Percentiles rank a stretch among this genome's conserved stretches.
Evolutionary conservation across 2,113 vertebrate genomes (phyloP).

Genomic region (Protomyctophum bolini): DNA sequence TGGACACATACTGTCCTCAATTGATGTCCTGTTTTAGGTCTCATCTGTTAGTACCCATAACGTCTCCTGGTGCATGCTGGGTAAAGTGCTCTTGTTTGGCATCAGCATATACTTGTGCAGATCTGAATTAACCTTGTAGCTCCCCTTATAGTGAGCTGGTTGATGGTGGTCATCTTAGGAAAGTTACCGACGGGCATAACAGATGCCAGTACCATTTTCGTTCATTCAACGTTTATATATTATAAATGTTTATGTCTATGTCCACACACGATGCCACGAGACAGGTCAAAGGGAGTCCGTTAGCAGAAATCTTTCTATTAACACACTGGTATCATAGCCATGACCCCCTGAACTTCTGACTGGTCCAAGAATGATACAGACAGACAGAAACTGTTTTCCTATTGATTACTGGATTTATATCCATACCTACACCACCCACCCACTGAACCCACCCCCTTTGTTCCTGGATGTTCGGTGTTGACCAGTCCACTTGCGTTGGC

Average conservation of each 20-base stretch:
- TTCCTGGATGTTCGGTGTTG: conserved; percentile 23
- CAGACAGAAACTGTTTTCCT: conserved; percentile 39
- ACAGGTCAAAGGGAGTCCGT: too few species aligned
- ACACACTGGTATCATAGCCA: too few species aligned
- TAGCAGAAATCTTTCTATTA: too few species aligned
- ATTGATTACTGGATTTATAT: conserved; percentile 62
- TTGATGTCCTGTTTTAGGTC: conserved; percentile 40
- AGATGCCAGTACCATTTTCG: not conserved
- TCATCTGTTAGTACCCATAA: conserved; percentile 33
- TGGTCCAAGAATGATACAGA: conserved; percentile 41
- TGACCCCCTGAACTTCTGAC: not conserved
- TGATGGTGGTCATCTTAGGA: not conserved
- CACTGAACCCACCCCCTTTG: conserved; percentile 15
- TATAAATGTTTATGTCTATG: not conserved
- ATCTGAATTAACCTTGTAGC: conserved; percentile 23
- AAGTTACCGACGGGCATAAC: not conserved
- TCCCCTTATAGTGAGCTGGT: not conserved
- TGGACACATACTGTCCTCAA: conserved; percentile 5
- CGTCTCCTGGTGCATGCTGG: conserved; percentile 47
- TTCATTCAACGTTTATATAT: not conserved
- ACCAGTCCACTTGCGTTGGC: conserved; percentile 15
- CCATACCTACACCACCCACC: conserved; percentile 21
- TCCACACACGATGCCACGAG: not conserved
- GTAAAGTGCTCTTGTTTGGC: conserved; percentile 51
- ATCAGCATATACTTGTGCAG: conserved; percentile 46